Conservation (phyloP, 37 sponge, comb jelly and placozoan species). For the Diacarnus erythraeanus region DNA sequence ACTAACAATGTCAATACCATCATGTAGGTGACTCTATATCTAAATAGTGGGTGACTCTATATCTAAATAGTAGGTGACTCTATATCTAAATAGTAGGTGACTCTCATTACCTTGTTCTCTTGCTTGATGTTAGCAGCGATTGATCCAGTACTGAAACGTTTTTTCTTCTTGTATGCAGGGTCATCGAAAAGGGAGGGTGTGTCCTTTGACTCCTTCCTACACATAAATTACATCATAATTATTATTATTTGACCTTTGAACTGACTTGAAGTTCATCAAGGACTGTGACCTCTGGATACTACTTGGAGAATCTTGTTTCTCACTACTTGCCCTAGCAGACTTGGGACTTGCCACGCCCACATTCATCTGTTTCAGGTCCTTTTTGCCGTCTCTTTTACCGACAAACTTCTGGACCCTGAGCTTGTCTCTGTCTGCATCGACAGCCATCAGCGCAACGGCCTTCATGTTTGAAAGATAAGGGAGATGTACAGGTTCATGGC, state of each 20-base stretch:
- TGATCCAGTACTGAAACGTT: slow-evolving; percentile 44
- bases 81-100: too few species aligned
- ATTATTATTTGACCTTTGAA: not conserved
- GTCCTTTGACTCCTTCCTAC: not conserved
- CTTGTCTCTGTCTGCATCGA: slow-evolving; percentile 58
- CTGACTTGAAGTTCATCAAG: slow-evolving; percentile 35
- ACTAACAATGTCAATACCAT: too few species aligned
- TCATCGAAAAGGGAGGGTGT: too few species aligned
- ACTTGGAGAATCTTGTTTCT: not conserved
- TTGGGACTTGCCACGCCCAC: not conserved
- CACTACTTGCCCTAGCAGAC: not conserved
- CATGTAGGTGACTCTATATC: too few species aligned
- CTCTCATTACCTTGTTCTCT: too few species aligned
- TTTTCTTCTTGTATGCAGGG: slow-evolving; percentile 12
- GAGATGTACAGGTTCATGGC: slow-evolving; percentile 7
- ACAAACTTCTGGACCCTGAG: slow-evolving; percentile 23
- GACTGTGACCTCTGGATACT: slow-evolving; percentile 37
- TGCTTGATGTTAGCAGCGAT: not conserved
- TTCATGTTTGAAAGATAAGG: slow-evolving; percentile 34
- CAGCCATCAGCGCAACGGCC: slow-evolving; percentile 62
- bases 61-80: too few species aligned
- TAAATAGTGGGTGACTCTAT: too few species aligned
- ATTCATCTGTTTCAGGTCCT: not conserved
- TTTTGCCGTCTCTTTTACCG: not conserved
- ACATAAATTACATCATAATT: not conserved